These are phyloP conservation scores for Akabosia matsudoensis DNA, from an alignment of 1,140 invertebrate species.

Conservation along the genomic window DNA sequence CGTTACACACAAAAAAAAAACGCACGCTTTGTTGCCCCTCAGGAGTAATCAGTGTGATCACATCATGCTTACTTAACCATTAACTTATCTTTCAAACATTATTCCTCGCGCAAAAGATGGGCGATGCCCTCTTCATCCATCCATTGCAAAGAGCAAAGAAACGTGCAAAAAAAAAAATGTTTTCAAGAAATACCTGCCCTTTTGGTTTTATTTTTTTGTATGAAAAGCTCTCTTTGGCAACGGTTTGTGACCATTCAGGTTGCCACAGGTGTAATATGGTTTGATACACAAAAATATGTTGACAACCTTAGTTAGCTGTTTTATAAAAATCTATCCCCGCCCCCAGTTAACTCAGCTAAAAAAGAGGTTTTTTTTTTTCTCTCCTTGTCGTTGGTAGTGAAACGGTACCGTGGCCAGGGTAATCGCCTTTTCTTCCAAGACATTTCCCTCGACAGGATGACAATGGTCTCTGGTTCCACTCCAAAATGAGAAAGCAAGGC, in stretches of 20 bases:
- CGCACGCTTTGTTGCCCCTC: background rate
- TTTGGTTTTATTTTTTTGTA: background rate
- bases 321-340: too few species aligned
- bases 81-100: background rate
- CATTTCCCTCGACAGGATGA: background rate
- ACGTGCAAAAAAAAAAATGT: background rate
- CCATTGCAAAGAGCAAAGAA: background rate
- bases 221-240: constrained; percentile 1
- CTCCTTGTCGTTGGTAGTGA: too few species aligned
- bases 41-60: background rate
- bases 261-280: background rate
- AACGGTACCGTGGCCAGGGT: too few species aligned
- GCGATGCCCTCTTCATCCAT: constrained; percentile 17
- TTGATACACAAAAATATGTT: background rate
- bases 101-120: background rate
- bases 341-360: too few species aligned
- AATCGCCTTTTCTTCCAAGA: background rate
- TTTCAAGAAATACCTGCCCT: background rate
- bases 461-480: too few species aligned
- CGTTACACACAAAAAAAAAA: background rate
- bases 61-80: too few species aligned
- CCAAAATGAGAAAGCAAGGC: background rate
- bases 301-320: background rate
- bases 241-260: constrained; percentile 20
- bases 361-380: too few species aligned